Conservation (phyloP, 2,797 vertebrate species). For the Spinibarbus caldwelli region DNA sequence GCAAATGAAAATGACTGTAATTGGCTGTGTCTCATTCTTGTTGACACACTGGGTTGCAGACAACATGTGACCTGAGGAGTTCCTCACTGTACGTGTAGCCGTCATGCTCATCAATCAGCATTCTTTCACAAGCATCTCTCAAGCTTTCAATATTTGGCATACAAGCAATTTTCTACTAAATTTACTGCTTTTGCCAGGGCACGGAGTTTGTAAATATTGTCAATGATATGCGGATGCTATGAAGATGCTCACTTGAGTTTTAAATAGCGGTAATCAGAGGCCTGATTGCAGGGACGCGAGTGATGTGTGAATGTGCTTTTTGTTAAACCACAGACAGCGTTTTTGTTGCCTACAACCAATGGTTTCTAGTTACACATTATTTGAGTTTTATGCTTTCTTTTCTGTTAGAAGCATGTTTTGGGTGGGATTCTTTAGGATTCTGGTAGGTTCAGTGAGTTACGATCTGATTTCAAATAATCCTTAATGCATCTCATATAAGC, state of each 20-base stretch:
- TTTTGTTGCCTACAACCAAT: conserved; percentile 38
- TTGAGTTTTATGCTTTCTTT: conserved; percentile 12
- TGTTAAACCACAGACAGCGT: conserved; percentile 44
- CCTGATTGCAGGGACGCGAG: conserved; percentile 64
- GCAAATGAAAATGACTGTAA: not conserved
- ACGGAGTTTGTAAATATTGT: conserved; percentile 54
- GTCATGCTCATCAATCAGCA: not conserved
- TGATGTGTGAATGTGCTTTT: conserved; percentile 41
- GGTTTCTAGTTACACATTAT: conserved; percentile 17
- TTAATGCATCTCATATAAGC: not conserved
- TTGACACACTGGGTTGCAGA: not conserved
- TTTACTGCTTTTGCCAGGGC: conserved; percentile 19
- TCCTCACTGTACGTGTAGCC: not conserved
- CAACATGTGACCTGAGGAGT: not conserved
- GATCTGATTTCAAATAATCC: not conserved
- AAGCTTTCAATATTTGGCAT: conserved; percentile 40
- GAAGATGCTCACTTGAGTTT: conserved; percentile 66
- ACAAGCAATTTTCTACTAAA: conserved; percentile 6
- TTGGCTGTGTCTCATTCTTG: conserved; percentile 1
- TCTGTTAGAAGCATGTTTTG: conserved; percentile 6
- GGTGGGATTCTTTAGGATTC: not conserved
- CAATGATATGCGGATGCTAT: conserved; percentile 41
- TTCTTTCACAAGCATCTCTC: conserved; percentile 19
- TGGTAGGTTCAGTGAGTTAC: too few species aligned
- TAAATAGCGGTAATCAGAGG: conserved; percentile 77